These are phyloP conservation scores for Bergia sp. DNA, from an alignment of 92 coral and sea anemone species.

Conservation along the genomic window DNA sequence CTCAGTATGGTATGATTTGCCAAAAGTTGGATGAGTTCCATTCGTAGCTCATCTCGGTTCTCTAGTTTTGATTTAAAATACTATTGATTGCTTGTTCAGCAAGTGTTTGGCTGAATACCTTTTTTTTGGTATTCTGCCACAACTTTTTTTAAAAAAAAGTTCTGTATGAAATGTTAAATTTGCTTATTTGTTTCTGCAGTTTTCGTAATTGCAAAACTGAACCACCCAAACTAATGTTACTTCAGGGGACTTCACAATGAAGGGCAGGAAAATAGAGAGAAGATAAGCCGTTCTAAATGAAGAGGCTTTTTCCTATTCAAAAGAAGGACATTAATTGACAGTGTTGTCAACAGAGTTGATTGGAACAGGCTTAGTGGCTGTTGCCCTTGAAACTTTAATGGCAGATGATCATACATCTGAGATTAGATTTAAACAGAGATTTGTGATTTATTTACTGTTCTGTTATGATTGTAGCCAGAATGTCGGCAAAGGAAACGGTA, in stretches of 20 bases:
- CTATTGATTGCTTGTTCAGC: too few relatives aligned
- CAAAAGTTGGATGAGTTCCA: background rate
- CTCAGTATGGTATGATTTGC: background rate
- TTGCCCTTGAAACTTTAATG: constrained; percentile 21
- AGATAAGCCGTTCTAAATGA: constrained; percentile 41
- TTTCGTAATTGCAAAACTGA: background rate
- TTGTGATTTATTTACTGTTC: constrained; percentile 28
- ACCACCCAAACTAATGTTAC: constrained; percentile 2
- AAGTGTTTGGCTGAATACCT: background rate
- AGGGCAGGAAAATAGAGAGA: constrained; percentile 20
- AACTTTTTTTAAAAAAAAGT: background rate
- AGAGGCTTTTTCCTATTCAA: constrained; percentile 25
- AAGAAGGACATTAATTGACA: constrained; percentile 31
- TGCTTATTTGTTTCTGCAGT: background rate
- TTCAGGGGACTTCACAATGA: background rate
- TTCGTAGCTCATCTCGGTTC: background rate
- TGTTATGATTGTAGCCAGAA: constrained; percentile 24
- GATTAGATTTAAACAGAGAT: constrained; percentile 43
- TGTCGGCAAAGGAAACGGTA: constrained; percentile 41
- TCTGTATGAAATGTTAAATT: background rate
- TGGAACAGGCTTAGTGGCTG: constrained; percentile 34
- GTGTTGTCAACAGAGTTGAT: constrained; percentile 27
- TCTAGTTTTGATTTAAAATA: background rate
- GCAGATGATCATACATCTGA: constrained; percentile 7
- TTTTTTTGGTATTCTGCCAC: background rate